phyloP scores from a whole-genome alignment of 2,797 vertebrate species.

The Stomatorhinus walkeri region DNA sequence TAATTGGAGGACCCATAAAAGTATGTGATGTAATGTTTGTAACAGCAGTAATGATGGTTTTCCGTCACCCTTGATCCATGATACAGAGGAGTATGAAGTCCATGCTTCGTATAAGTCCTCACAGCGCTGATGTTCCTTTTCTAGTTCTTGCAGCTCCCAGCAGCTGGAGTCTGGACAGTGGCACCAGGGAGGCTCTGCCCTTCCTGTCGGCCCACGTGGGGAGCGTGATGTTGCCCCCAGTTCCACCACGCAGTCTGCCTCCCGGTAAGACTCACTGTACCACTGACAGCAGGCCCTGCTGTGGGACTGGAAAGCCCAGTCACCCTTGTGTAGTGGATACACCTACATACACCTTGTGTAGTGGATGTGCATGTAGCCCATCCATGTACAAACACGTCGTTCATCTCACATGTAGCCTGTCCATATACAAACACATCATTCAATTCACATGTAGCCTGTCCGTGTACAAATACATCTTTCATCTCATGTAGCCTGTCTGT shows the following conservation, averaged over 20 bases:
- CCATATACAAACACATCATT: not conserved
- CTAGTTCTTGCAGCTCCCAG: conserved; percentile 81
- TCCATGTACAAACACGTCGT: not conserved
- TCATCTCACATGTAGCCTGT: not conserved
- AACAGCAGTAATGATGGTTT: not conserved
- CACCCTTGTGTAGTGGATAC: not conserved
- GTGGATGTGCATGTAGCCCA: not conserved
- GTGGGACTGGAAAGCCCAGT: not conserved
- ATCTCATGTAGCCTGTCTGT: not conserved
- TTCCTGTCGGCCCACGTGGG: conserved; percentile 73
- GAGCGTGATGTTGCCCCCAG: conserved; percentile 76
- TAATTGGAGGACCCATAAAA: not conserved
- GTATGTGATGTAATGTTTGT: not conserved
- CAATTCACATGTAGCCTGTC: not conserved
- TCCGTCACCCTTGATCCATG: not conserved
- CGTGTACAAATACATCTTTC: too few species aligned
- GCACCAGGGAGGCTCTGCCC: conserved; percentile 69
- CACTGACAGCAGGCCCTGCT: not conserved
- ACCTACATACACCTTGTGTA: not conserved
- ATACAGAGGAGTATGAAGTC: not conserved
- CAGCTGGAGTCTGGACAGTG: conserved; percentile 94
- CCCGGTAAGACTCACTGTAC: conserved; percentile 60
- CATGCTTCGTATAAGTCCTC: not conserved
- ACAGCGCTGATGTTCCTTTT: conserved; percentile 27
- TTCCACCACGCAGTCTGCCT: conserved; percentile 78